Conservation (phyloP, 2,113 vertebrate species). For the Plecotus auritus region DNA sequence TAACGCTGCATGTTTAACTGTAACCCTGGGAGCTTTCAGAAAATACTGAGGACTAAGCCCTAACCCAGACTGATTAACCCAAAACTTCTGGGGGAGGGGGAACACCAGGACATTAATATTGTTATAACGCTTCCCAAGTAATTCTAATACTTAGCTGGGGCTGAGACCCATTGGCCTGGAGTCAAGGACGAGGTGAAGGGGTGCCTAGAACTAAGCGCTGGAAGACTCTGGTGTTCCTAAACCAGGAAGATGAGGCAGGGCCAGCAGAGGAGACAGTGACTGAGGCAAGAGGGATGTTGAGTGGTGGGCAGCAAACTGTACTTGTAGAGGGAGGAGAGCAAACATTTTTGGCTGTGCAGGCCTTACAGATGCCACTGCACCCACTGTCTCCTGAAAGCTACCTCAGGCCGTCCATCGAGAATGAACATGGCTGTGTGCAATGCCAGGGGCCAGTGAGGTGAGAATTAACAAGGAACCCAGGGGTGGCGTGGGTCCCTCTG, state of each 20-base stretch:
- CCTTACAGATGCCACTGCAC: background rate
- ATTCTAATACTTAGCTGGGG: background rate
- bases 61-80: background rate
- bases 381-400: background rate
- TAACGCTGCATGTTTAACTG: background rate
- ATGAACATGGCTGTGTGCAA: background rate
- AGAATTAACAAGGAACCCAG: background rate
- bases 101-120: background rate
- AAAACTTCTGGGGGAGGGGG: background rate
- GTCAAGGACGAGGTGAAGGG: background rate
- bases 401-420: background rate
- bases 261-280: background rate
- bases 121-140: background rate
- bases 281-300: background rate
- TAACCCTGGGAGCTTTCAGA: background rate
- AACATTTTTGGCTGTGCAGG: background rate
- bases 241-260: background rate
- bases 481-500: background rate
- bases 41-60: background rate
- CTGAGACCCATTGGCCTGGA: background rate
- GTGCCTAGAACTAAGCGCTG: background rate
- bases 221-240: background rate
- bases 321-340: background rate
- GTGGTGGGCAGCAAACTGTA: background rate
- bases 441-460: background rate